phyloP scores from a whole-genome alignment of 2,888 invertebrate genomes.

The Pheosia gnoma region DNA sequence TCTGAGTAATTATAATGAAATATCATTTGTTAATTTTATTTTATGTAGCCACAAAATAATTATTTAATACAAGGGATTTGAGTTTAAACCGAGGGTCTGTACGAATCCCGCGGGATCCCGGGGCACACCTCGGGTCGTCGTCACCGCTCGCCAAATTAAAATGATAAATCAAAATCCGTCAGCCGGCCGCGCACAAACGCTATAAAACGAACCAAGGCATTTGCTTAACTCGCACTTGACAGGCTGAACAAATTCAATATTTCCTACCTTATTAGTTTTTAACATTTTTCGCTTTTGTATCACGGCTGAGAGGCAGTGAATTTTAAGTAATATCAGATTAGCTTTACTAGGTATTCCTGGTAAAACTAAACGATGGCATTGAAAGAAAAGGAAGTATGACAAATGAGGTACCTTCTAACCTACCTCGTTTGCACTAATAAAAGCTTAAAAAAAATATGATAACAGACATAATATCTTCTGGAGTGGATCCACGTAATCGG shows the following conservation, averaged over 20 bases:
- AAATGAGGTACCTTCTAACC: too few species aligned
- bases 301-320: too few species aligned
- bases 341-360: too few species aligned
- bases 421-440: too few species aligned
- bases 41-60: slow-evolving; percentile 57
- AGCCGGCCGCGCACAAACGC: slow-evolving; percentile 50
- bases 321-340: too few species aligned
- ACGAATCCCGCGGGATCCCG: slow-evolving; percentile 56
- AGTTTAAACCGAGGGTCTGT: slow-evolving; percentile 65
- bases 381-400: too few species aligned
- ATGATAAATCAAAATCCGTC: slow-evolving; percentile 81
- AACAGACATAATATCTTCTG: too few species aligned
- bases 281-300: slow-evolving; percentile 6
- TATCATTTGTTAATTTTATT: slow-evolving; percentile 52
- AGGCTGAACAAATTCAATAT: slow-evolving; percentile 34
- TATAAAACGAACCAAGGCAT: slow-evolving; percentile 44
- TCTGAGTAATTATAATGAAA: slow-evolving; percentile 26
- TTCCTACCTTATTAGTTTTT: slow-evolving; percentile 31
- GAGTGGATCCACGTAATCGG: too few species aligned
- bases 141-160: slow-evolving; percentile 77
- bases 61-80: slow-evolving; percentile 69
- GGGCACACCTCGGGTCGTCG: slow-evolving; percentile 66
- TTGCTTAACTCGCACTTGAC: slow-evolving; percentile 44
- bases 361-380: too few species aligned
- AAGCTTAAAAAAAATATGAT: too few species aligned